A percentile compares a stretch with the other conserved stretches of the same genome.
phyloP scores from a whole-genome alignment of 2,888 invertebrate species.

The Odontothrips loti region DNA sequence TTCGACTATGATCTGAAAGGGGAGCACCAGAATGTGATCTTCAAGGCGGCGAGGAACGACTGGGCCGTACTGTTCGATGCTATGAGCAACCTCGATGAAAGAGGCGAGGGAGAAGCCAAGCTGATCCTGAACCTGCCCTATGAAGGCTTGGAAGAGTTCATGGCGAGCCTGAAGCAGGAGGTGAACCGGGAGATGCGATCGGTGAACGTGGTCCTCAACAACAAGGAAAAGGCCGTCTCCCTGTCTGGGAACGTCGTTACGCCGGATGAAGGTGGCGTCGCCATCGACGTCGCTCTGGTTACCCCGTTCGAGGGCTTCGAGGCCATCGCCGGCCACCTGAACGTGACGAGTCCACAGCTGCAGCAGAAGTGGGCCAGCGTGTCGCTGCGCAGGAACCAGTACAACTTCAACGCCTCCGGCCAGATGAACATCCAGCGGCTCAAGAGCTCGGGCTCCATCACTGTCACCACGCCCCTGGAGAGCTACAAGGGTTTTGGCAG shows the following conservation, averaged over 20 bases:
- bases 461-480: not conserved
- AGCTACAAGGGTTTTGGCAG: not conserved
- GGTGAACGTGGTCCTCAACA: slow-evolving; percentile 1
- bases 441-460: slow-evolving; percentile 5
- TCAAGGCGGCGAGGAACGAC: slow-evolving; percentile 4
- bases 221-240: not conserved
- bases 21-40: not conserved
- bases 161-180: not conserved
- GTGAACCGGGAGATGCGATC: not conserved
- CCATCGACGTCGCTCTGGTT: not conserved
- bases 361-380: slow-evolving; percentile 8
- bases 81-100: not conserved
- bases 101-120: not conserved
- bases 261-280: not conserved
- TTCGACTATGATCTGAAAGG: not conserved
- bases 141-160: not conserved
- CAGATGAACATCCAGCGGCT: slow-evolving; percentile 6
- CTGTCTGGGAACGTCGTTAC: not conserved
- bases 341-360: not conserved
- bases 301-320: not conserved
- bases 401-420: not conserved
- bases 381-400: not conserved
- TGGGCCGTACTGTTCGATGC: not conserved
- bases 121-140: not conserved
- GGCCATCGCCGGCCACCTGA: slow-evolving; percentile 1